Evolutionary conservation across 2,797 vertebrate genomes (phyloP), one percentile per base, ranked within the genome.

Genomic region (Rhadinocentrus ornatus): DNA sequence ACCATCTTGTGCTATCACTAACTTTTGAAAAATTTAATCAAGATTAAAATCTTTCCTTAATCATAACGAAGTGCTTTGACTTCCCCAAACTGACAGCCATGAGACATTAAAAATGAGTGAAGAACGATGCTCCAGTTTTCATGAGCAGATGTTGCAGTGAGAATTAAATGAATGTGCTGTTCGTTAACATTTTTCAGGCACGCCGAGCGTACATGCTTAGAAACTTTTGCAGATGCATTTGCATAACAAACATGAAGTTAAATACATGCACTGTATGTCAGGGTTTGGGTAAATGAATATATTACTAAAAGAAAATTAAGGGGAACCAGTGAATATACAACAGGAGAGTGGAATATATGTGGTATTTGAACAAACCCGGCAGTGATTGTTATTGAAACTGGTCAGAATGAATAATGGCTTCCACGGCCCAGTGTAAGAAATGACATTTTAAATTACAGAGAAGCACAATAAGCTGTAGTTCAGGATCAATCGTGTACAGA

Each of bases 31-130:
- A 62, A 56, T 64, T 60, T 66, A 53, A 58, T 62, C n/a, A 62
- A 53, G 44, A 71, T 71, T 34, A 62, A 66, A 66, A 44, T 67
- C 41, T 39, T 34, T 39, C 44, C 63, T 32, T 35, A 48, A 71
- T 77, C 34, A 58, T 67, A 71, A 77, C 44, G 0, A 62, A 53
- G 63, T 24, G 63, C 48, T 71, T 24, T 44, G 24, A 67, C 48
- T 61, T 20, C 57, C 46, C 44, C 13, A 44, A 68, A 65, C 65
- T 65, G 41, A 5, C 52, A 67, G 41, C 59, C 69, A 58, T 35
- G 53, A 77, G 69, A 71, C 69, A 71, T 77, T 77, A 77, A 57
- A 41, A 57, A 62, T 27, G 29, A 71, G 68, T 53, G 69, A 77
- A 65, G 64, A 71, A 58, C 61, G 32, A 16, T 10, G 29, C 62